These are phyloP conservation scores for Alentia gelatinosa DNA, from an alignment of 2,888 invertebrate species.

Conservation along the genomic window DNA sequence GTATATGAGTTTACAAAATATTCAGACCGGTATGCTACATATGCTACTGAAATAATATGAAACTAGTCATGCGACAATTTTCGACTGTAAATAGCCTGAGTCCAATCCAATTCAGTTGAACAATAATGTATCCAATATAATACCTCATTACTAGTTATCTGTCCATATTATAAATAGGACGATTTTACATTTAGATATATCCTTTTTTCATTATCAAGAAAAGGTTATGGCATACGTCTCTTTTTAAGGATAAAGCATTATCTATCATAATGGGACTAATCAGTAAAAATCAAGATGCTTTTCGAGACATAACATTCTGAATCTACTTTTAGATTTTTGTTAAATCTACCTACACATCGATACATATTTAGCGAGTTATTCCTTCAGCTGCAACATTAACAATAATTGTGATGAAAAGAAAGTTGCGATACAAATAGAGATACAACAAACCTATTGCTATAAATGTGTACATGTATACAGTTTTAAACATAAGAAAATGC, in stretches of 20 bases:
- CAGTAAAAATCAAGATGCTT: too few relatives aligned
- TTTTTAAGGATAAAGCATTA: not conserved
- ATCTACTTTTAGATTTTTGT: too few relatives aligned
- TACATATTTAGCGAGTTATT: too few relatives aligned
- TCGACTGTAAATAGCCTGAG: not conserved
- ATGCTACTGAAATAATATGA: not conserved
- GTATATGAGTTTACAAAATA: not conserved
- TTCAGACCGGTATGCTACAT: not conserved
- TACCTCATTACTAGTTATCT: not conserved
- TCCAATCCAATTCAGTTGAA: not conserved
- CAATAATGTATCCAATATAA: not conserved
- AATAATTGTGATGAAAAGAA: too few relatives aligned
- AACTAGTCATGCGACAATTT: not conserved
- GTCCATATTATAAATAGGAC: not conserved
- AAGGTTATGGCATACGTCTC: not conserved
- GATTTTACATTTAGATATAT: not conserved
- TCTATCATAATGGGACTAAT: not conserved
- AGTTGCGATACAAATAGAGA: too few relatives aligned
- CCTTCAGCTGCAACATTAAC: too few relatives aligned
- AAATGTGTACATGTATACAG: too few relatives aligned
- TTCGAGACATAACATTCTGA: too few relatives aligned
- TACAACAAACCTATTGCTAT: too few relatives aligned
- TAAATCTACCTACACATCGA: too few relatives aligned
- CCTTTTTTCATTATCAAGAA: not conserved
- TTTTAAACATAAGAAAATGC: too few relatives aligned